Evolutionary conservation across 1,140 invertebrate species (phyloP), one percentile per base, ranked within the genome.

Genomic region (Dendroctonus valens): DNA sequence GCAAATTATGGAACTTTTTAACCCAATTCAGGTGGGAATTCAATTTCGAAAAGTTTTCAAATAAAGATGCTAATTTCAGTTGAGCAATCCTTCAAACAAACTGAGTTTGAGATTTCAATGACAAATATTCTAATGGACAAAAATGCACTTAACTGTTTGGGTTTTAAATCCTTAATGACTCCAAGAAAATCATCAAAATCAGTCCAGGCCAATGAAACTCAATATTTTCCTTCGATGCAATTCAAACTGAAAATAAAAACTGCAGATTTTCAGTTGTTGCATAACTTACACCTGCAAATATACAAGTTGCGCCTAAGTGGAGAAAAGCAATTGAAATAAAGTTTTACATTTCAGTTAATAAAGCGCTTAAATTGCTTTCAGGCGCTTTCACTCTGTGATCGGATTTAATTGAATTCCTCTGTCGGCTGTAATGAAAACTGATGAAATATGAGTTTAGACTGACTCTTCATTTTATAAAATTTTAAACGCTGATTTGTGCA

Each of bases 381-480:
- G 58, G 46, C 58, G 58, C 58, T 59, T 58, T 58, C 55, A 44
- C 55, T 26, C 53, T 5, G 39, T 59, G 58, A 59, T 59, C 58
- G 49, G 58, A 59, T 59, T 59, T 59, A 59, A 59, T 59, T 59
- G 58, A 59, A 59, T 59, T 59, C 58, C 58, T 59, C 44, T 59
- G 58, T 59, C 46, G 44, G 49, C 15, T 49, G 58, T 59, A 59
- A 59, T 59, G 58, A 49, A 48, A 59, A 59, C 44, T 49, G 58
- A 59, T 46, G 58, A 59, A 49, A 59, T 42, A 59, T 59, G 46
- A 59, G 48, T 59, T 49, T 48, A 59, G 15, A 49, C 44, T 59
- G 58, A 59, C 58, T 59, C 38, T 11, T 9, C n/a, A 26, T 42
- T 26, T 37, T 59, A 59, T 59, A 48, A 59, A 59, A 58, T 58